Base-by-base conservation (phyloP, 2,113 vertebrate genomes). In the Malurus elegans region DNA sequence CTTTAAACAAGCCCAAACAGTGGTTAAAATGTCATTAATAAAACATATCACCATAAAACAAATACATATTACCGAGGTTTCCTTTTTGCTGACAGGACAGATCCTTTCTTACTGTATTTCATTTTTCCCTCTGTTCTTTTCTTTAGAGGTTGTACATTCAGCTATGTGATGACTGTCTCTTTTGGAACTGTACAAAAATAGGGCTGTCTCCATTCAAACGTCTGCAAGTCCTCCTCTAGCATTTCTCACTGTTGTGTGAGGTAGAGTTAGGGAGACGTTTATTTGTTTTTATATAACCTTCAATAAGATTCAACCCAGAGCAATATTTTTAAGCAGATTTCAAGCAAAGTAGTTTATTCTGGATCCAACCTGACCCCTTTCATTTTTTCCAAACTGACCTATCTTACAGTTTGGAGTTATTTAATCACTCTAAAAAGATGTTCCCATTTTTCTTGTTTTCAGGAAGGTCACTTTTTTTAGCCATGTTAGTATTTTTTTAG, bases 11-110 rank as follows among this genome's bases (percentile, higher is more conserved):
- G 69, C 16, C 67, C 32, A 72, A 81, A 85, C 34, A n/a, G 23
- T 78, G 85, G 79, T 89, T 93, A 70, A 92, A 90, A 90, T 78
- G 72, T 58, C 50, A 65, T 90, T 94, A 91, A 90, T 92, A 95
- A 93, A 93, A 62, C 40, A 9, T 88, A 76, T 58, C 51, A 79
- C 58, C 71, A 38, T 88, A 88, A 96, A 94, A 40, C 72, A 90
- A 94, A 90, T 83, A 78, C 44, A 47, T 76, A 42, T 86, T 93
- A 83, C 3, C 3, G 90, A 79, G 29, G 28, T 18, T 86, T 88
- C 42, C 34, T 88, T 94, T 89, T 67, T 92, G 79, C 47, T 90
- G 75, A 74, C 58, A 83, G 24, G 11, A 50, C 51, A 76, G 51
- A 78, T 47, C 24, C 12, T 88, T 87, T 66, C 13, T 18, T 17